Percentiles rank a stretch among this genome's conserved stretches.
phyloP scores from a whole-genome alignment of 1,140 invertebrate genomes.

The Cardiocondyla obscurior region DNA sequence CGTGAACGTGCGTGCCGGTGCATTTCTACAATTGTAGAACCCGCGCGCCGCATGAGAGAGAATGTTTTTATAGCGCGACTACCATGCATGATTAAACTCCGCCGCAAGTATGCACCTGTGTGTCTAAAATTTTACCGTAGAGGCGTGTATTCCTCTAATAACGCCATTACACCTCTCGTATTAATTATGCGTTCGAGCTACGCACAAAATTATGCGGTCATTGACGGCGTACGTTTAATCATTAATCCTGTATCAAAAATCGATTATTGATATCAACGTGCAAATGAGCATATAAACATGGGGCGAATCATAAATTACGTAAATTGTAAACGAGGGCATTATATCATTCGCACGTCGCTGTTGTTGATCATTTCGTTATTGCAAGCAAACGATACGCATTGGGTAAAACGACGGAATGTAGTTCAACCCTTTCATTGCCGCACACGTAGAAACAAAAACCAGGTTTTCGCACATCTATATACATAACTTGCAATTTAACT shows the following conservation, averaged over 20 bases:
- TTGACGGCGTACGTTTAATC: slow-evolving; percentile 8
- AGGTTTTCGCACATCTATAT: too few species aligned
- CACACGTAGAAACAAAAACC: not conserved
- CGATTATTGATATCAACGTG: slow-evolving; percentile 3
- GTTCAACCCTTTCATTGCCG: not conserved
- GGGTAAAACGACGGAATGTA: not conserved
- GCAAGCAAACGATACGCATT: not conserved
- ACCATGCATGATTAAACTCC: slow-evolving; percentile 50
- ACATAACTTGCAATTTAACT: not conserved
- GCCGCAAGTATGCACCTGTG: slow-evolving; percentile 48
- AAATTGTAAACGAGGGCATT: not conserved
- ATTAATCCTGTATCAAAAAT: slow-evolving; percentile 48
- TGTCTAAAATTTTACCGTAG: slow-evolving; percentile 38
- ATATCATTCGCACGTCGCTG: not conserved
- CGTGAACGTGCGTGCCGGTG: too few species aligned
- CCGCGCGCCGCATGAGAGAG: not conserved
- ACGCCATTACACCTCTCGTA: slow-evolving; percentile 1
- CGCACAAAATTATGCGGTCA: slow-evolving; percentile 36
- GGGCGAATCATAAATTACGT: not conserved
- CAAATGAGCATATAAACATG: not conserved
- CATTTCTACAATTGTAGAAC: slow-evolving; percentile 31
- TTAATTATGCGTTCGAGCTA: slow-evolving; percentile 38
- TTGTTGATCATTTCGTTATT: not conserved
- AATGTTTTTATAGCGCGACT: slow-evolving; percentile 45
- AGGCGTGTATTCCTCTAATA: slow-evolving; percentile 29